Percentiles rank a stretch among this genome's conserved stretches.
These are phyloP conservation scores for Periophthalmodon schlosseri DNA, from an alignment of 2,113 vertebrate genomes.

Conservation along the genomic window DNA sequence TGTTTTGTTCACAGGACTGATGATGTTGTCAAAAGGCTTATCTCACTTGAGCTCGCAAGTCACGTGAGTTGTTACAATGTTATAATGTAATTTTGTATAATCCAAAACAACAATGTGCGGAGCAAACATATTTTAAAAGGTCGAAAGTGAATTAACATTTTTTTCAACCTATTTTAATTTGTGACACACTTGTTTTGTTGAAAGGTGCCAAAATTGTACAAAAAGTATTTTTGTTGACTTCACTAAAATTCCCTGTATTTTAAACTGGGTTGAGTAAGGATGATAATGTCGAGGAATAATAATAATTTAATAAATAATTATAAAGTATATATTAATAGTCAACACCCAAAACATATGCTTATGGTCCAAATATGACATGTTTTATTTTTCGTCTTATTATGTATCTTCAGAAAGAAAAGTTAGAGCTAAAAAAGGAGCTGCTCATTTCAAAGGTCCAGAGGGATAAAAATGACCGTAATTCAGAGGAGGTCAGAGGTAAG, in stretches of 20 bases:
- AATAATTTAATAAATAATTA: too few relatives aligned
- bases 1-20: conserved; percentile 78
- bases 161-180: too few relatives aligned
- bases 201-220: too few relatives aligned
- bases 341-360: neutral
- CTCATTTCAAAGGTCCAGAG: conserved; percentile 85
- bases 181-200: too few relatives aligned
- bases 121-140: neutral
- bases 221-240: too few relatives aligned
- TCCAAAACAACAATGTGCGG: neutral
- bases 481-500: conserved; percentile 86
- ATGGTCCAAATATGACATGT: neutral
- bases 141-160: neutral
- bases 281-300: too few relatives aligned
- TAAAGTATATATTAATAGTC: too few relatives aligned
- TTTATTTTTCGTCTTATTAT: neutral
- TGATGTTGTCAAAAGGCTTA: conserved; percentile 85
- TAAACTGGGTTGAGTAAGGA: too few relatives aligned
- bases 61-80: conserved; percentile 77
- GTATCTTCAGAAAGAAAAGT: conserved; percentile 83
- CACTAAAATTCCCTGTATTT: too few relatives aligned
- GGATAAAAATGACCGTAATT: conserved; percentile 81
- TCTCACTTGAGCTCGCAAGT: conserved; percentile 89
- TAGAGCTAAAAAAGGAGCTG: conserved; percentile 84
- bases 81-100: neutral